phyloP scores from a whole-genome alignment of 2,113 vertebrate species.

The Paratilapia polleni region DNA sequence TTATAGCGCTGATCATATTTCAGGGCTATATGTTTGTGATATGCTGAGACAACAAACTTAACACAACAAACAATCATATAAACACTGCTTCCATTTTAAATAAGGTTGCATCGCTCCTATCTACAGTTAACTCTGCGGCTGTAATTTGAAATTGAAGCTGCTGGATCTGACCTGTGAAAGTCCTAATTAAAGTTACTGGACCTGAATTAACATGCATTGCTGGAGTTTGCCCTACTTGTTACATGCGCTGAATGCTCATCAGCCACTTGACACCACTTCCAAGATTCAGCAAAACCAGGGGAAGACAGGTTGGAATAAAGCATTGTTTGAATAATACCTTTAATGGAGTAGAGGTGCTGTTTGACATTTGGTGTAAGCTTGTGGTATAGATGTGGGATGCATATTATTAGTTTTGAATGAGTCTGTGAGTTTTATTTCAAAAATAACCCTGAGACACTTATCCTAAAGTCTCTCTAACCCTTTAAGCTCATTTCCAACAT shows the following conservation, averaged over 20 bases:
- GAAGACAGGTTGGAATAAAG: conserved; percentile 6
- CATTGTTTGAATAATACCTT: conserved; percentile 32
- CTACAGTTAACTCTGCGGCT: background rate
- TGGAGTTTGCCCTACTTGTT: conserved; percentile 45
- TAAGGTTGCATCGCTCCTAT: background rate
- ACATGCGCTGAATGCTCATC: conserved; percentile 46
- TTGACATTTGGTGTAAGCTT: background rate
- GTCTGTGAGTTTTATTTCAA: background rate
- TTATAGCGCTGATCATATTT: background rate
- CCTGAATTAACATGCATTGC: conserved; percentile 57
- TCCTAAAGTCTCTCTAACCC: background rate
- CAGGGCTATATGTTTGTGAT: background rate
- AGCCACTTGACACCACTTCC: conserved; percentile 60
- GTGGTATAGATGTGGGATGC: background rate
- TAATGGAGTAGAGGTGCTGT: background rate
- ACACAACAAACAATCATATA: background rate
- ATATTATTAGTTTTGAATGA: background rate
- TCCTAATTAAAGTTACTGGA: conserved; percentile 50
- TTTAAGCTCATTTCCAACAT: background rate
- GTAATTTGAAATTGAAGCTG: conserved; percentile 17
- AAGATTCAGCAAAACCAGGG: conserved; percentile 40
- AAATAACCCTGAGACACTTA: background rate
- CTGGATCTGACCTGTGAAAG: conserved; percentile 29
- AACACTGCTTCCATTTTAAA: background rate
- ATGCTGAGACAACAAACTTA: background rate